A percentile compares a stretch with the other conserved stretches of the same genome.
Conservation (phyloP, 2,888 invertebrate genomes). For the Endomychus coccineus region DNA sequence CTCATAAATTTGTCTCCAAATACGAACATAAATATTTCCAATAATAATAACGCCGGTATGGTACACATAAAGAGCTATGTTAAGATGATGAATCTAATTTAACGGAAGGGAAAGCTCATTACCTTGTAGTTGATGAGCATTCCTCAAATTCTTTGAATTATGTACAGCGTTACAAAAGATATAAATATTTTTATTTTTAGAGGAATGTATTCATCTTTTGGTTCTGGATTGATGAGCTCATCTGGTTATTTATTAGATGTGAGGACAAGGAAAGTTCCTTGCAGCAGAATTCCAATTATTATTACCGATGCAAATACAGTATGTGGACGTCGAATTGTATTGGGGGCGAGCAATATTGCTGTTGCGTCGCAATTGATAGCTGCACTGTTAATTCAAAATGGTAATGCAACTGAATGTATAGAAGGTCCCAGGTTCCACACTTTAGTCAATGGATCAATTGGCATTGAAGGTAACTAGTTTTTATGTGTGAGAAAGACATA, state of each 20-base stretch:
- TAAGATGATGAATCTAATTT: too few species aligned
- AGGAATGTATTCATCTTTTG: conserved; percentile 50
- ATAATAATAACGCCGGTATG: too few species aligned
- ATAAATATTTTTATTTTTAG: conserved; percentile 38
- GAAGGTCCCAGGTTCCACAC: conserved; percentile 47
- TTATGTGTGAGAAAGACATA: conserved; percentile 2
- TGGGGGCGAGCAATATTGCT: conserved; percentile 48
- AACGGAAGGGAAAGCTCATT: too few species aligned
- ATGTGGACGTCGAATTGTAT: conserved; percentile 48
- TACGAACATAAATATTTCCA: too few species aligned
- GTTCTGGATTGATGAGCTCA: conserved; percentile 45
- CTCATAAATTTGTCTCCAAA: too few species aligned
- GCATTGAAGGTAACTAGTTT: conserved; percentile 39
- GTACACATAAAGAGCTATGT: too few species aligned
- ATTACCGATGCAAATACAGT: conserved; percentile 38
- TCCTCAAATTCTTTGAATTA: too few species aligned
- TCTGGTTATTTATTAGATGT: conserved; percentile 50
- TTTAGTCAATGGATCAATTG: conserved; percentile 33
- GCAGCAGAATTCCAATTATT: conserved; percentile 39
- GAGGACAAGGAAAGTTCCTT: conserved; percentile 26
- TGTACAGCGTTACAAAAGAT: too few species aligned
- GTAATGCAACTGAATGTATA: conserved; percentile 44
- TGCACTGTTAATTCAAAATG: conserved; percentile 42
- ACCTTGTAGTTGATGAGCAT: too few species aligned
- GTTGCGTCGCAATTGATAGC: conserved; percentile 47